These are phyloP conservation scores for Odontomyia ornata DNA, from an alignment of 2,888 invertebrate species.

Conservation along the genomic window DNA sequence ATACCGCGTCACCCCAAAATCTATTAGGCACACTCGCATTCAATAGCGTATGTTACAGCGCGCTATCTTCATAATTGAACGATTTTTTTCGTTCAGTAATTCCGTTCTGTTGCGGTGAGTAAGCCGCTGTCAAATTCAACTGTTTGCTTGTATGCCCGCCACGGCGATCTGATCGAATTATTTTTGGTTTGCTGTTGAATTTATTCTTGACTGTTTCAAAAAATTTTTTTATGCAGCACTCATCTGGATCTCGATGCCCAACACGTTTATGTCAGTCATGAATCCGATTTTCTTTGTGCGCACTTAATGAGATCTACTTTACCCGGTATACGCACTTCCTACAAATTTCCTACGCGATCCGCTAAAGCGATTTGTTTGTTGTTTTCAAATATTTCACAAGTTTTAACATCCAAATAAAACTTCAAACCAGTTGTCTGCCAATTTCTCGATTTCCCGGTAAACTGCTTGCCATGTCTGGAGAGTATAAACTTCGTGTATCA, in stretches of 20 bases:
- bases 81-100: not conserved
- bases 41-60: not conserved
- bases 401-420: not conserved
- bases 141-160: too few species aligned
- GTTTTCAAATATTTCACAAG: not conserved
- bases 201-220: not conserved
- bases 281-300: not conserved
- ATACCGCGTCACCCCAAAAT: not conserved
- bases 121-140: too few species aligned
- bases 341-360: not conserved
- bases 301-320: not conserved
- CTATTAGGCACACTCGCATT: not conserved
- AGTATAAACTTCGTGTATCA: not conserved
- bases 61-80: not conserved
- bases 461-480: not conserved
- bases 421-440: not conserved
- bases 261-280: not conserved
- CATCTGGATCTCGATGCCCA: not conserved
- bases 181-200: not conserved
- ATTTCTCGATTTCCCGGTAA: not conserved
- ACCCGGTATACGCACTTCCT: not conserved
- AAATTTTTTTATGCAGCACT: not conserved
- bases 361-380: not conserved
- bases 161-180: not conserved
- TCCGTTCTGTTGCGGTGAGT: not conserved